Conservation (phyloP, 2,113 vertebrate species). For the Laticauda colubrina region DNA sequence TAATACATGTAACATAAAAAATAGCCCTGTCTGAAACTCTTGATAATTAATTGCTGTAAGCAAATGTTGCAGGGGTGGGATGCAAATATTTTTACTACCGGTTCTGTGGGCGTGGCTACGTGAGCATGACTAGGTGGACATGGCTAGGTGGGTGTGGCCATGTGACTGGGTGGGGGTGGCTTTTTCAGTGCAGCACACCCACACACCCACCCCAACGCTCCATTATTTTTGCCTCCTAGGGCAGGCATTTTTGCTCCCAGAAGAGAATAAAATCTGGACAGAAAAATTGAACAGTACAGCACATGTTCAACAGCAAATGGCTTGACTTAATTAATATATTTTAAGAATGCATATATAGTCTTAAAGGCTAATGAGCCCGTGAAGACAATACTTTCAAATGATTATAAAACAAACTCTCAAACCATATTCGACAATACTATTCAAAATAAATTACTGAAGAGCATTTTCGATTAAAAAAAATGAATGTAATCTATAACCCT, state of each 20-base stretch:
- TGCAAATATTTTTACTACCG: too few relatives aligned
- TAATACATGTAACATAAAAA: background rate
- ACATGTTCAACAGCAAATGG: background rate
- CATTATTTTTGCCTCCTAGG: too few relatives aligned
- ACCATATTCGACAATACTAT: background rate
- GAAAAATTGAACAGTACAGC: background rate
- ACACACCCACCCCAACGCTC: too few relatives aligned
- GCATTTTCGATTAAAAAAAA: background rate
- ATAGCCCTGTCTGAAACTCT: background rate
- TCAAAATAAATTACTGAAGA: background rate
- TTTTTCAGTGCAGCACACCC: too few relatives aligned
- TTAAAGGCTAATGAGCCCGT: background rate
- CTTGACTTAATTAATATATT: background rate
- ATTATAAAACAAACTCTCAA: background rate
- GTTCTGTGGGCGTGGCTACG: too few relatives aligned
- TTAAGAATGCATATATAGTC: background rate
- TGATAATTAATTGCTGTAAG: background rate
- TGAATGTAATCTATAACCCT: background rate
- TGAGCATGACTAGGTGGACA: too few relatives aligned
- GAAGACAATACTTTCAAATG: background rate
- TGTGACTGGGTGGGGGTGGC: too few relatives aligned
- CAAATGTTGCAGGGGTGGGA: background rate
- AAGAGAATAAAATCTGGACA: background rate
- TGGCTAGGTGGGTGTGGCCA: too few relatives aligned
- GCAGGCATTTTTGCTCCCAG: too few relatives aligned